These are phyloP conservation scores for Parazoanthus darwini DNA, from an alignment of 92 coral and sea anemone genomes.

Conservation along the genomic window DNA sequence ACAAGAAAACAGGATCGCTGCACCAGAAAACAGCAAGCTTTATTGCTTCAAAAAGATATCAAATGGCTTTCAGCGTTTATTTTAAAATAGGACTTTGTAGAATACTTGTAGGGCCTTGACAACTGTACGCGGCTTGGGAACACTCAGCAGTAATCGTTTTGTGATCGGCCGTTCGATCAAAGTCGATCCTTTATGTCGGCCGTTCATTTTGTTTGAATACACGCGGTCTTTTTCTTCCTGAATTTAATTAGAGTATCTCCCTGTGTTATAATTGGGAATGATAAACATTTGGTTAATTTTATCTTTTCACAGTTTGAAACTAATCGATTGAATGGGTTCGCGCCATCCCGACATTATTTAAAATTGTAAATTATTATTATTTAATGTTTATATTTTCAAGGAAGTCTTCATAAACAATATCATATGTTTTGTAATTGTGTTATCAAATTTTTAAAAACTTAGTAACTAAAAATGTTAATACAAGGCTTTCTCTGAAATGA, in stretches of 20 bases:
- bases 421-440: not conserved
- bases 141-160: not conserved
- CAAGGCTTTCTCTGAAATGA: not conserved
- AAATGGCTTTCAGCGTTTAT: not conserved
- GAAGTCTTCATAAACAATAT: not conserved
- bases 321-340: not conserved
- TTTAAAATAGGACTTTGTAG: not conserved
- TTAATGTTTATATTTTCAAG: not conserved
- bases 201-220: not conserved
- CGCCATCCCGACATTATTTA: not conserved
- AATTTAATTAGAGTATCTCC: not conserved
- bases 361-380: not conserved
- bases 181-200: not conserved
- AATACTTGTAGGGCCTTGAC: not conserved
- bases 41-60: not conserved
- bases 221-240: not conserved
- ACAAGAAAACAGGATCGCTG: not conserved
- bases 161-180: conserved; percentile 4
- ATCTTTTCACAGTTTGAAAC: too few species aligned
- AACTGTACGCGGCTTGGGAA: not conserved
- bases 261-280: not conserved
- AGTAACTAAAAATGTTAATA: too few species aligned
- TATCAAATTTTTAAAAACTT: not conserved
- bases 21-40: not conserved
- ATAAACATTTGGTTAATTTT: not conserved